Evolutionary conservation across 2,888 invertebrate genomes (phyloP), one percentile per base, ranked within the genome.

Genomic region (Meganola albula): DNA sequence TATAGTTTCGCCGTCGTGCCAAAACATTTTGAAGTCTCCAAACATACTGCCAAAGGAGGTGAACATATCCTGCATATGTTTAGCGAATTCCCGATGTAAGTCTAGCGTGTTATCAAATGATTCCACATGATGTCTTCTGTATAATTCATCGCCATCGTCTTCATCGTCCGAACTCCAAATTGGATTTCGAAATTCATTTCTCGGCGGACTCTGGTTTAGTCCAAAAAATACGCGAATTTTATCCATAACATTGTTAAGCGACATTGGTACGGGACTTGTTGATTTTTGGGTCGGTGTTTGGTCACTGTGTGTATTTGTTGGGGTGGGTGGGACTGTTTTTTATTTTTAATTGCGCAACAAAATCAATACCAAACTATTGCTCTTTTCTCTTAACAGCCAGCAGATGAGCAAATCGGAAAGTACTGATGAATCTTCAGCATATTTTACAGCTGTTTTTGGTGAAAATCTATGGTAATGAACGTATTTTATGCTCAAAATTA

Each of bases 141-240:
- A 84, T 9, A 84, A 61, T 43, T 84, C 84, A 44, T 83, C 83
- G 2, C 67, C 79, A 21, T 76, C 76, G 38, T 83, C 84, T 45
- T 83, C 83, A 40, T 83, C 83, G 37, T 83, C 83, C 3, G 77
- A 73, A 31, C 71, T 74, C 84, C 85, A 84, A 48, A 85, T 82
- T 3, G 85, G 85, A 51, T 85, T 85, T 27, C 85, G 72, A 50
- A 85, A 85, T 46, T 84, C 82, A 40, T 82, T 85, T 49, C 63
- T 60, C 12, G 79, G 82, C 20, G 74, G 68, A 31, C 74, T 67
- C 26, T 60, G 56, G 12, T 52, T 52, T 16, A 80, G 22, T 12
- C 84, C 84, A 33, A 85, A 64, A 57, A 83, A 80, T 14, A 64
- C 50, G 12, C 69, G 66, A 26, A 85, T 41, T 53, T 62, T 77